Conservation (phyloP, 2,888 invertebrate genomes). For the Lasioglossum calceatum region DNA sequence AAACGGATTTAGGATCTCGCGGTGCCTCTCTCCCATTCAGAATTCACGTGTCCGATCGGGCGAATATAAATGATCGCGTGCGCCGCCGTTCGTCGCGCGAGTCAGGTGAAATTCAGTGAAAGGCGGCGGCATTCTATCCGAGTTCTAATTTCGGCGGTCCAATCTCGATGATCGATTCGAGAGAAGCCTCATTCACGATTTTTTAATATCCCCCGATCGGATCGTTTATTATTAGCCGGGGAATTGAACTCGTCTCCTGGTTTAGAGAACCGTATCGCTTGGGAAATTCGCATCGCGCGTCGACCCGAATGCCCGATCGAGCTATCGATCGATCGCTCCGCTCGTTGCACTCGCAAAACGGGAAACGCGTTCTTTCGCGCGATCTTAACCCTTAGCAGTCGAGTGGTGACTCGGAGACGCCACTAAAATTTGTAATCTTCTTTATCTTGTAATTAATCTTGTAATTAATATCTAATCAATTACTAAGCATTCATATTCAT, state of each 20-base stretch:
- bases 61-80: background rate
- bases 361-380: background rate
- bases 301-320: background rate
- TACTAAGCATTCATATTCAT: too few relatives aligned
- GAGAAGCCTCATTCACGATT: background rate
- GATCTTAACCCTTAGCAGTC: too few relatives aligned
- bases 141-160: constrained; percentile 1
- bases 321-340: background rate
- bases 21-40: background rate
- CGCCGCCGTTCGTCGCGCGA: background rate
- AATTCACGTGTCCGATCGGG: background rate
- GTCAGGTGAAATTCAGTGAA: background rate
- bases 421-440: too few relatives aligned
- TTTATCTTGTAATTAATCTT: too few relatives aligned
- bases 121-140: background rate
- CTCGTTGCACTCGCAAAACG: background rate
- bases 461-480: too few relatives aligned
- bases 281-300: background rate
- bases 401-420: too few relatives aligned
- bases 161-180: background rate
- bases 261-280: background rate
- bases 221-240: background rate
- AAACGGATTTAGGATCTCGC: constrained; percentile 20
- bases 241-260: background rate
- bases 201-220: background rate